Evolutionary conservation across 1,140 invertebrate species (phyloP).

Genomic region (Fopius arisanus): DNA sequence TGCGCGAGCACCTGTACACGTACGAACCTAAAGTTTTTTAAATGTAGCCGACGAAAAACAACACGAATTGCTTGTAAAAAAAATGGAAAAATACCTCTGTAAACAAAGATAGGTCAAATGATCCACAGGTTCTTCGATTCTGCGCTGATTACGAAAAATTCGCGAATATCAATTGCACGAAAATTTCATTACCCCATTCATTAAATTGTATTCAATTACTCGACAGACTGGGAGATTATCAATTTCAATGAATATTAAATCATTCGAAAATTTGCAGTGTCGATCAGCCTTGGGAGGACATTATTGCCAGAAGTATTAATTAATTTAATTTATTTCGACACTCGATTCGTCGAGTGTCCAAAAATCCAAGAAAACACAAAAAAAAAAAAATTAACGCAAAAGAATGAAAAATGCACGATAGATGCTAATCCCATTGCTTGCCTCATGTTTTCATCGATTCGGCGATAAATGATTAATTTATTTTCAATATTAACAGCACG

Average conservation of each 20-base stretch:
- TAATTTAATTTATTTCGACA: constrained; percentile 49
- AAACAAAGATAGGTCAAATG: constrained; percentile 22
- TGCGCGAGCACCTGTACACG: constrained; percentile 21
- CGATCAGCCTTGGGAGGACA: constrained; percentile 49
- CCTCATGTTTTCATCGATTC: not conserved
- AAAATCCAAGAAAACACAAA: constrained; percentile 15
- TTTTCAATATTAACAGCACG: not conserved
- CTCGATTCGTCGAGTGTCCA: constrained; percentile 33
- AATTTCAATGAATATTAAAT: not conserved
- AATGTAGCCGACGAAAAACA: not conserved
- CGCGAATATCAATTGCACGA: not conserved
- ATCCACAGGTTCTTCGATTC: constrained; percentile 20
- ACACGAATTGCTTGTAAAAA: constrained; percentile 1
- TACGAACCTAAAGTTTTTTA: constrained; percentile 16
- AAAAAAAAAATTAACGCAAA: not conserved
- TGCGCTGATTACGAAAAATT: not conserved
- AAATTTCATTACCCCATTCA: not conserved
- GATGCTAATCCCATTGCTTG: constrained; percentile 3
- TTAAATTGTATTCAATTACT: not conserved
- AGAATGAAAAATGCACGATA: not conserved
- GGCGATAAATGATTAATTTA: not conserved
- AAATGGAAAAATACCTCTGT: not conserved
- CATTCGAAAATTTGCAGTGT: constrained; percentile 33
- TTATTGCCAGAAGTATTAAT: constrained; percentile 61
- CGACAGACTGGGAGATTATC: not conserved